Evolutionary conservation across 2,888 invertebrate genomes (phyloP).

Genomic region (Bimastos eiseni): DNA sequence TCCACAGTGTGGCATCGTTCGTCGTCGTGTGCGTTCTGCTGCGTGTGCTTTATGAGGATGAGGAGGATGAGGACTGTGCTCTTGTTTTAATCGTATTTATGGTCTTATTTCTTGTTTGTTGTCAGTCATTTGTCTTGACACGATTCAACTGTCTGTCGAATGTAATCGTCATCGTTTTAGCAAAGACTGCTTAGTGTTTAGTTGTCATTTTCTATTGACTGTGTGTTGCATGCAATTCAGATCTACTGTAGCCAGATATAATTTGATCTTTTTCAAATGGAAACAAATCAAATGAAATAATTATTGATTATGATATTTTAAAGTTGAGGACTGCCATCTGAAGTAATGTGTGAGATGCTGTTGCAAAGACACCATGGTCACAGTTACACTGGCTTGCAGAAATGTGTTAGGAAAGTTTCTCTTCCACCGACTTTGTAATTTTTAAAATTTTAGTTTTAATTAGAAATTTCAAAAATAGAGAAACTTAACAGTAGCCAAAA

Average conservation of each 20-base stretch:
- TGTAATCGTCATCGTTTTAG: conserved; percentile 4
- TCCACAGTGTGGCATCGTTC: neutral
- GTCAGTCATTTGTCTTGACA: neutral
- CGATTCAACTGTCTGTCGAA: neutral
- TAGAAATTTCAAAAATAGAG: neutral
- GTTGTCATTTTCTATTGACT: neutral
- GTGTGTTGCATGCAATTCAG: neutral
- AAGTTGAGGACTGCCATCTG: too few species aligned
- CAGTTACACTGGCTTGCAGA: neutral
- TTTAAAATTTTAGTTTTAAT: neutral
- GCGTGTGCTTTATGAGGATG: neutral
- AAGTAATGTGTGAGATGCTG: neutral
- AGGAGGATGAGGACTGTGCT: neutral
- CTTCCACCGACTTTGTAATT: neutral
- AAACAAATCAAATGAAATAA: neutral
- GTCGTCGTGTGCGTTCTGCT: neutral
- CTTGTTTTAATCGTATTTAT: conserved; percentile 13
- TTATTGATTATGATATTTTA: too few species aligned
- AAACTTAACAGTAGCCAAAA: neutral
- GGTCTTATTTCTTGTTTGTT: conserved; percentile 6
- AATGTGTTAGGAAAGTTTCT: too few species aligned
- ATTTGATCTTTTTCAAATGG: neutral
- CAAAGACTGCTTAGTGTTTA: conserved; percentile 9
- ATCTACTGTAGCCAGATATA: neutral
- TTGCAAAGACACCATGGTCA: neutral